phyloP scores from a whole-genome alignment of 2,888 invertebrate genomes.

The Synergus itoensis region DNA sequence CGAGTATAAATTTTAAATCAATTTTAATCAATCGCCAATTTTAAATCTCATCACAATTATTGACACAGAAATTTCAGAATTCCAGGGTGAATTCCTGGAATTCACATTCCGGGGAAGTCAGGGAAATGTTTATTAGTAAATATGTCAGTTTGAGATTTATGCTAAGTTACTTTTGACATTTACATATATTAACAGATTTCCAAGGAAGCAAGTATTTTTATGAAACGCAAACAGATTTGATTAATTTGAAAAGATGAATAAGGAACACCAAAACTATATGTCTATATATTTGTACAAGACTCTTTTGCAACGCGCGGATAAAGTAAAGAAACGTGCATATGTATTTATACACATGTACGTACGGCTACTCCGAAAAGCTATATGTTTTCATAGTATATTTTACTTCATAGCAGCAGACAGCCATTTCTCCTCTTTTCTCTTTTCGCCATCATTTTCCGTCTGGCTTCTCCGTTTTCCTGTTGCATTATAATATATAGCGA shows the following conservation, averaged over 20 bases:
- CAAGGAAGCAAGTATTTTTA: too few relatives aligned
- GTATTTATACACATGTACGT: constrained; percentile 12
- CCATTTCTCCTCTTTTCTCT: constrained; percentile 48
- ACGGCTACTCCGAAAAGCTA: constrained; percentile 46
- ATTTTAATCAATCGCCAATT: too few relatives aligned
- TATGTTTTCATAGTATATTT: constrained; percentile 61
- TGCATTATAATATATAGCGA: constrained; percentile 22
- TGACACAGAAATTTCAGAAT: too few relatives aligned
- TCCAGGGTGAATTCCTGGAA: too few relatives aligned
- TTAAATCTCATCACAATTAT: too few relatives aligned
- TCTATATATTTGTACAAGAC: neutral
- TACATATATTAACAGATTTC: too few relatives aligned
- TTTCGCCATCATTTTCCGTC: constrained; percentile 49
- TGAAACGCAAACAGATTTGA: neutral
- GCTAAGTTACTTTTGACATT: too few relatives aligned
- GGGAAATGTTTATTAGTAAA: too few relatives aligned
- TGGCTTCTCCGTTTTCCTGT: constrained; percentile 45
- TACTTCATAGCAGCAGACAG: constrained; percentile 54
- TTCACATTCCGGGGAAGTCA: too few relatives aligned
- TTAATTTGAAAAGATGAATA: neutral
- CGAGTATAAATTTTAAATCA: too few relatives aligned
- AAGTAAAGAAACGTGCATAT: neutral
- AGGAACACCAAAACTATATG: neutral
- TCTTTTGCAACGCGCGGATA: neutral
- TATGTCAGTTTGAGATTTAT: too few relatives aligned